Evolutionary conservation across 2,888 invertebrate genomes (phyloP).

Genomic region (Hemithea aestivaria): DNA sequence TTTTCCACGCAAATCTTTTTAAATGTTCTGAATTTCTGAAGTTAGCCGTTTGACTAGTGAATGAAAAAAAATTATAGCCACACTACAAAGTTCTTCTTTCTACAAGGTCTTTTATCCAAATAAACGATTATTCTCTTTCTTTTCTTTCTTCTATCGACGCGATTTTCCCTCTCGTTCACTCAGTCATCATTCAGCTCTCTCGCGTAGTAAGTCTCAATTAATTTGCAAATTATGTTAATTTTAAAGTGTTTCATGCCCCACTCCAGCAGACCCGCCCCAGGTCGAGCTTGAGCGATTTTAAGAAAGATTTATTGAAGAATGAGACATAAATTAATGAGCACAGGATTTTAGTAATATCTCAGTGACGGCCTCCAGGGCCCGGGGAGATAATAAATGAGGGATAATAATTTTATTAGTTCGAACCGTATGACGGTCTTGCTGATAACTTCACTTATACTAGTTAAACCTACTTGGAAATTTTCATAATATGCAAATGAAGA

Average conservation of each 20-base stretch:
- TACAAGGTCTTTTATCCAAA: too few species aligned
- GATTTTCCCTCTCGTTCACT: too few species aligned
- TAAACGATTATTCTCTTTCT: too few species aligned
- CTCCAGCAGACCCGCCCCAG: constrained; percentile 12
- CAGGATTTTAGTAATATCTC: constrained; percentile 50
- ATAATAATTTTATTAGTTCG: constrained; percentile 57
- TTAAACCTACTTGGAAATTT: constrained; percentile 29
- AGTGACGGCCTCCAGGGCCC: constrained; percentile 37
- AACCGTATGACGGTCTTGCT: constrained; percentile 18
- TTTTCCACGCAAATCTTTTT: too few species aligned
- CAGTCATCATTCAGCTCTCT: too few species aligned
- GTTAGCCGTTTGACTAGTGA: too few species aligned
- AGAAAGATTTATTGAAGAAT: constrained; percentile 47
- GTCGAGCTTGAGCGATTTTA: constrained; percentile 45
- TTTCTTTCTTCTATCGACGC: too few species aligned
- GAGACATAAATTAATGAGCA: constrained; percentile 46
- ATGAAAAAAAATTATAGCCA: too few species aligned
- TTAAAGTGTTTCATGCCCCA: background rate
- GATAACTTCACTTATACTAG: constrained; percentile 19
- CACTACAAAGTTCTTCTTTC: too few species aligned
- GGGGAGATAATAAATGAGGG: constrained; percentile 51
- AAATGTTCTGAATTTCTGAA: too few species aligned
- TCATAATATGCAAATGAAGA: constrained; percentile 35
- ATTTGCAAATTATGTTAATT: background rate
- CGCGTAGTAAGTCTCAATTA: background rate